Evolutionary conservation across 2,888 invertebrate genomes (phyloP).

Genomic region (Rhagonycha fulva): DNA sequence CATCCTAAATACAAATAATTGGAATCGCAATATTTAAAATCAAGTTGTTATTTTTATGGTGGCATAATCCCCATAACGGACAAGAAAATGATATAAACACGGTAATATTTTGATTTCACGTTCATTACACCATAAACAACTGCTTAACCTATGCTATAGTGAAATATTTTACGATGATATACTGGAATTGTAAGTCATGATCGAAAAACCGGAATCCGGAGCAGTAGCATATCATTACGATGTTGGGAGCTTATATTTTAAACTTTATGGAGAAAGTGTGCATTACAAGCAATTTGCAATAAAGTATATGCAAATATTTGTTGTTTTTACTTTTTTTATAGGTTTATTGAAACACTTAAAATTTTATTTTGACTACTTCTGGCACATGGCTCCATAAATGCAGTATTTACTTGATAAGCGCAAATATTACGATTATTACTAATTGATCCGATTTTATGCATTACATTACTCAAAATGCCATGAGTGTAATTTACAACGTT

Average conservation of each 20-base stretch:
- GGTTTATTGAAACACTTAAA: neutral
- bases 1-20: neutral
- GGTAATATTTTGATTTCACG: neutral
- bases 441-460: neutral
- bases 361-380: neutral
- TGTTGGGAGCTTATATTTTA: neutral
- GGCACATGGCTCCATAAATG: neutral
- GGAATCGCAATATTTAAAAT: neutral
- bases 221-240: neutral
- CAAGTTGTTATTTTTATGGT: neutral
- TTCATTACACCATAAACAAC: neutral
- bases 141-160: neutral
- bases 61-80: neutral
- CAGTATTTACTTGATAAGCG: neutral
- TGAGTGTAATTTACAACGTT: conserved; percentile 9
- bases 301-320: neutral
- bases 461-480: neutral
- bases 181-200: neutral
- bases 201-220: neutral
- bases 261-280: neutral
- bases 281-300: neutral
- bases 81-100: neutral
- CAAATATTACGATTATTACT: neutral
- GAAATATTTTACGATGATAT: neutral
- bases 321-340: neutral